Evolutionary conservation across 2,113 vertebrate species (phyloP), one percentile per base, ranked within the genome.

Genomic region (Calonectris borealis): DNA sequence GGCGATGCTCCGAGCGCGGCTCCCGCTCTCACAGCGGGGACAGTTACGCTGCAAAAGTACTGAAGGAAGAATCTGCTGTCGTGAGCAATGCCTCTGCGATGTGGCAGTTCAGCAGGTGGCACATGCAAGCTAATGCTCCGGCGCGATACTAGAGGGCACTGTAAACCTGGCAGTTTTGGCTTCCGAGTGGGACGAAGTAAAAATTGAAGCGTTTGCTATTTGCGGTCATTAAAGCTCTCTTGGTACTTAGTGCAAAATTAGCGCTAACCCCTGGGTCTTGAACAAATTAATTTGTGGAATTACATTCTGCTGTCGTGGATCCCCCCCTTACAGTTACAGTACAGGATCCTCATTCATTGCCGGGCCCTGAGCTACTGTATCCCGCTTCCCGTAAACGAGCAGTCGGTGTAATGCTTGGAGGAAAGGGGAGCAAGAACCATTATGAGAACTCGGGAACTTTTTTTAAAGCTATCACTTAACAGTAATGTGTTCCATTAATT

Each of bases 131-230:
- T 62, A 49, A 88, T 97, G 96, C 96, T 94, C 31, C 66, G 0
- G 48, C 13, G 61, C 68, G 92, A 96, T 97, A 96, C 97, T 97
- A 96, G 96, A 96, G 97, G 97, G 97, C 97, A 97, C 97, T 97
- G 94, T 94, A 83, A 96, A 94, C 92, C 96, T 92, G 94, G 80
- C 94, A 86, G 96, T 94, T 92, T 71, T 15, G 94, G 60, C 89
- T 97, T 58, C 61, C 12, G 94, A 94, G 58, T 16, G 92, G 94
- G 77, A 83, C 49, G n/a, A 11, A 83, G 91, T 17, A 13, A 65
- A 86, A 90, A 48, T 9, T 65, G 90, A 88, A 94, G 93, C 11
- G 92, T 88, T 93, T 60, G 95, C 90, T 88, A 21, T 79, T 42
- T 51, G 91, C n/a, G 52, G 88, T 75, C 94, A 66, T 92, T 88